A percentile compares a stretch with the other conserved stretches of the same genome.
Conservation (phyloP, 2,113 vertebrate species). For the Notothenia rossii region DNA sequence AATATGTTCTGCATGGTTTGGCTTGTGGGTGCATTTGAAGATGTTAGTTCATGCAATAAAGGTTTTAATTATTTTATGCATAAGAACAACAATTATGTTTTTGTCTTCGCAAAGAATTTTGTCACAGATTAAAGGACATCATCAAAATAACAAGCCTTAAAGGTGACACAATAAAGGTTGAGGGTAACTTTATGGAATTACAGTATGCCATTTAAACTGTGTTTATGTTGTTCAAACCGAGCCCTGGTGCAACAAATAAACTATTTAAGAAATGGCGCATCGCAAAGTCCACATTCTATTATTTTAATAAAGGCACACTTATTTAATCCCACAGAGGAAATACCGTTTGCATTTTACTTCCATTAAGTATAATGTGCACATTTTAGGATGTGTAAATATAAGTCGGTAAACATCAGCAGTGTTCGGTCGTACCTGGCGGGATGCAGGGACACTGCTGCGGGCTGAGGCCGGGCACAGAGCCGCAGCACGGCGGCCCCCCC, state of each 20-base stretch:
- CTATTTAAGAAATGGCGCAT: neutral
- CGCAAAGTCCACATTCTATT: too few species aligned
- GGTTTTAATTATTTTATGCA: neutral
- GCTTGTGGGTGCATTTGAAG: neutral
- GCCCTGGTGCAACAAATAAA: neutral
- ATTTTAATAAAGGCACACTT: too few species aligned
- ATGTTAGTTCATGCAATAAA: neutral
- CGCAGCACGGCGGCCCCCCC: slow-evolving; percentile 92
- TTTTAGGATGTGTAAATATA: too few species aligned
- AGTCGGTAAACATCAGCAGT: neutral
- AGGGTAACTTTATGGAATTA: neutral
- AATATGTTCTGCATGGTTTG: too few species aligned
- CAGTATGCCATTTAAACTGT: neutral
- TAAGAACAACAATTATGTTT: too few species aligned
- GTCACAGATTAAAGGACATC: neutral
- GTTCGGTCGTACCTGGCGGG: slow-evolving; percentile 85
- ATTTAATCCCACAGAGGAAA: too few species aligned
- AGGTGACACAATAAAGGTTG: neutral
- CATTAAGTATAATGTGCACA: too few species aligned
- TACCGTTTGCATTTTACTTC: too few species aligned
- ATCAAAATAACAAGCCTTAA: too few species aligned
- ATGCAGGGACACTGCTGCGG: slow-evolving; percentile 96
- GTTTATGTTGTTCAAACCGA: neutral
- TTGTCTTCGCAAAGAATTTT: too few species aligned
- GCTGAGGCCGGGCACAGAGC: slow-evolving; percentile 88